Evolutionary conservation across 2,113 vertebrate species (phyloP), one percentile per base, ranked within the genome.

Genomic region (Notarius quadriscutis): DNA sequence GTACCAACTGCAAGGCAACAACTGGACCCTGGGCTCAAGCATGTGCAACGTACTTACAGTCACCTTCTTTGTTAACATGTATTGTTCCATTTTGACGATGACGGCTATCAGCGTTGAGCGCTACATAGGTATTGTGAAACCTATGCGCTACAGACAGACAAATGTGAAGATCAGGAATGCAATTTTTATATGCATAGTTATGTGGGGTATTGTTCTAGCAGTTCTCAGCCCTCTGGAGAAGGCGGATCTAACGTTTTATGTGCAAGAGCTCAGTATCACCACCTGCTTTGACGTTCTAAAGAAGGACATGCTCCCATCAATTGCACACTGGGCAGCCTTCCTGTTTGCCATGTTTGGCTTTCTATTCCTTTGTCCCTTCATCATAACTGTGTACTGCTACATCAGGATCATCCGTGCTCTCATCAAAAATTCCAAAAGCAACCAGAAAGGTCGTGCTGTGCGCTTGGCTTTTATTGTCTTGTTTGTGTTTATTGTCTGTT

Each of bases 221-320:
- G 93, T 96, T 1, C 93, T 99, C 4, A 92, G 89, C 4, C 98
- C 98, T 0, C 87, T 99, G 84, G 95, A 96, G 91, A 94, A 82
- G 79, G 83, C 95, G 0, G 96, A 99, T 86, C 91, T 99, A 90
- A 99, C 97, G 8, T 98, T 92, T 53, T 0, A 88, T 0, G 93
- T 99, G n/a, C 65, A 84, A 9, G 93, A 95, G 41, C 91, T 98
- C 63, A 90, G 81, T 1, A 98, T 98, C 86, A 93, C 93, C 89
- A 99, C 98, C 0, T 99, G 98, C 84, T 99, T 99, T 69, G 98
- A 99, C 1, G 89, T 99, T n/a, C 94, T 99, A 20, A 96, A 96
- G 91, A 95, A 90, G 93, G 22, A 88, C 1, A 96, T 98, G 97
- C 95, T 99, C 5, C 97, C 98, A 0, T 88, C 53, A 4, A 0